Evolutionary conservation across 2,113 vertebrate genomes (phyloP).

Genomic region (Tursiops truncatus): DNA sequence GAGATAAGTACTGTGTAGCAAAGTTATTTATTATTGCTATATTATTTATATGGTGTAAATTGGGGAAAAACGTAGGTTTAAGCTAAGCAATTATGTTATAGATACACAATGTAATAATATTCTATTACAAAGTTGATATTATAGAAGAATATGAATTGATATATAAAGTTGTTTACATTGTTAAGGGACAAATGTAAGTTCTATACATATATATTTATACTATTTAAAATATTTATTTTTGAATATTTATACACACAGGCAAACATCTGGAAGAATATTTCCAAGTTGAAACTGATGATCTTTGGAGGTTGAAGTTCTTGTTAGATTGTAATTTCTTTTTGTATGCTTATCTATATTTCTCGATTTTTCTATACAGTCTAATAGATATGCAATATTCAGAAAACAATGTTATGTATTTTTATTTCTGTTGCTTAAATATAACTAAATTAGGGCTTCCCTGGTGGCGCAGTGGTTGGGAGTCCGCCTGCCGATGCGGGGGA

Average conservation of each 20-base stretch:
- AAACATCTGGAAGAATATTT: neutral
- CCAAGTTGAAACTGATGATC: neutral
- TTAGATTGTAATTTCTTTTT: neutral
- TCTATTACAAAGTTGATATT: neutral
- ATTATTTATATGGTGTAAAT: neutral
- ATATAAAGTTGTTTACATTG: neutral
- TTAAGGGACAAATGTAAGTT: neutral
- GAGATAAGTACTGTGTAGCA: neutral
- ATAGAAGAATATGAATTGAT: neutral
- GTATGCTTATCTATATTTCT: neutral
- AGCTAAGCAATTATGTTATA: neutral
- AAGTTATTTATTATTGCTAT: neutral
- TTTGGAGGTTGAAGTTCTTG: neutral
- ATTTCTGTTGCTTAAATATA: neutral
- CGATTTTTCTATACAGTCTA: neutral
- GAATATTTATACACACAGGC: neutral
- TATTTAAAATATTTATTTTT: neutral
- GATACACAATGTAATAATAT: neutral
- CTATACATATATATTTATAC: neutral
- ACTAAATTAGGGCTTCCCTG: neutral
- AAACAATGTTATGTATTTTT: neutral
- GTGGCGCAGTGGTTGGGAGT: too few species aligned
- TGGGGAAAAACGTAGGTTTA: neutral
- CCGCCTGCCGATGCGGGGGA: too few species aligned
- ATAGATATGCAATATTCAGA: neutral